Evolutionary conservation across 2,888 invertebrate genomes (phyloP).

Genomic region (Mellilla xanthometata): DNA sequence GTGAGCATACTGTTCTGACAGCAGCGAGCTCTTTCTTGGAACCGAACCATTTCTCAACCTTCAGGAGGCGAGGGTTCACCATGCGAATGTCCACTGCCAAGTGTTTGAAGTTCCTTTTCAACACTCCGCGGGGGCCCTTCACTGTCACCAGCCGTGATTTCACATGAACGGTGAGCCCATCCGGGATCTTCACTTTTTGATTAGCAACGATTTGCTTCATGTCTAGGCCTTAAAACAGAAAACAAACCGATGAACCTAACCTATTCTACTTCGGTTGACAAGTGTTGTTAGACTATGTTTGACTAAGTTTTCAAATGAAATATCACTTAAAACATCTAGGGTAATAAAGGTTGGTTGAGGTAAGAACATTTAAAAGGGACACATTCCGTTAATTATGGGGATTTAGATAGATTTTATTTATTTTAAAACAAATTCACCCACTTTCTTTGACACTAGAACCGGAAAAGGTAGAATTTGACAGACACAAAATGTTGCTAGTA

Average conservation of each 20-base stretch:
- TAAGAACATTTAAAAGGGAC: constrained; percentile 18
- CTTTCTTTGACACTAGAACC: constrained; percentile 78
- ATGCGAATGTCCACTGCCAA: constrained; percentile 97
- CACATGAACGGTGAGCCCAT: constrained; percentile 93
- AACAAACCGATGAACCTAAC: constrained; percentile 55
- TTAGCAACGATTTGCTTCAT: constrained; percentile 98
- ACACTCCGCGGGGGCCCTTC: constrained; percentile 94
- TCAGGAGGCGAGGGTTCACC: constrained; percentile 87
- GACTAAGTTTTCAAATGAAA: constrained; percentile 42
- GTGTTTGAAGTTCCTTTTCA: constrained; percentile 97
- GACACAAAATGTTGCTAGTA: constrained; percentile 23
- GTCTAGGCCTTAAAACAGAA: constrained; percentile 80
- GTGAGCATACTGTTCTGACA: constrained; percentile 98
- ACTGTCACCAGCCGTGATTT: constrained; percentile 96
- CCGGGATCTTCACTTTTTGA: constrained; percentile 97
- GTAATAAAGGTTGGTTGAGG: constrained; percentile 17
- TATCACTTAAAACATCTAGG: constrained; percentile 40
- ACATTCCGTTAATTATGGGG: constrained; percentile 32
- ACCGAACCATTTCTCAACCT: constrained; percentile 99
- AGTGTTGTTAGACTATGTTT: constrained; percentile 35
- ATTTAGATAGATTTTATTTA: constrained; percentile 61
- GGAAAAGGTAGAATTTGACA: constrained; percentile 55
- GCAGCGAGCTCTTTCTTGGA: constrained; percentile 98
- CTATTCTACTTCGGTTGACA: constrained; percentile 49
- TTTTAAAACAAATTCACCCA: constrained; percentile 63